Conservation (phyloP, 2,113 vertebrate species). For the Syrrhaptes paradoxus region DNA sequence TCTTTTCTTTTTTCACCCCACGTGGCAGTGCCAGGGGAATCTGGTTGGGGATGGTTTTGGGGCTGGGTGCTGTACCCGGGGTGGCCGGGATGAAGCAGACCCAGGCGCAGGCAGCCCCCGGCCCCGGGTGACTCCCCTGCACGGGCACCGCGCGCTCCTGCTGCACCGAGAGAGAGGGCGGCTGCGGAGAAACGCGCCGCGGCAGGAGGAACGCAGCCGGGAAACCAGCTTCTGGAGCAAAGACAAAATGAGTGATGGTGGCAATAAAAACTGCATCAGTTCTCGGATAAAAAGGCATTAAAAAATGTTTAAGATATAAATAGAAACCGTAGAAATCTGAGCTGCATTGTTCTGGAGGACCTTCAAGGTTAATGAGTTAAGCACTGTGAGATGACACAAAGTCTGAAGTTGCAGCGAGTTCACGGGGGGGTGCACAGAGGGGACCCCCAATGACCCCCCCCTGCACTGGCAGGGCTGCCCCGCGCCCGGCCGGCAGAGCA, state of each 20-base stretch:
- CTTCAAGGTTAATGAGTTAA: constrained; percentile 61
- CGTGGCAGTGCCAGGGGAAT: fast-evolving
- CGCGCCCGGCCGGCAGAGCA: no score
- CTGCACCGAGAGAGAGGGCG: not conserved
- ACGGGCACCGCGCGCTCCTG: fast-evolving
- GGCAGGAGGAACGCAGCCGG: not conserved
- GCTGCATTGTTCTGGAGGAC: constrained; percentile 17
- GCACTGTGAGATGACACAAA: not conserved
- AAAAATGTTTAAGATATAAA: constrained; percentile 58
- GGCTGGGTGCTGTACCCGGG: not conserved
- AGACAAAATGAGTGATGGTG: not conserved
- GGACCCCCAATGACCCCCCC: no score
- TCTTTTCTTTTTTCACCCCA: not conserved
- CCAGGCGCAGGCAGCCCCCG: fast-evolving
- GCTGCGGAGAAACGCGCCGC: no score
- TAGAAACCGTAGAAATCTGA: constrained; percentile 8
- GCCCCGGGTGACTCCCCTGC: not conserved
- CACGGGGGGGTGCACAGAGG: no score
- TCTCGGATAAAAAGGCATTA: constrained; percentile 62
- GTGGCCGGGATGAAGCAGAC: not conserved
- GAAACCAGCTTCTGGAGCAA: not conserved
- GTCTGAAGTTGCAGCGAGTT: not conserved
- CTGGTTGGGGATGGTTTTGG: not conserved
- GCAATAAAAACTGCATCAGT: constrained; percentile 62
- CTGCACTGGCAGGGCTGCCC: no score